phyloP scores from a whole-genome alignment of 2,113 vertebrate genomes.

The Poeciliopsis occidentalis region DNA sequence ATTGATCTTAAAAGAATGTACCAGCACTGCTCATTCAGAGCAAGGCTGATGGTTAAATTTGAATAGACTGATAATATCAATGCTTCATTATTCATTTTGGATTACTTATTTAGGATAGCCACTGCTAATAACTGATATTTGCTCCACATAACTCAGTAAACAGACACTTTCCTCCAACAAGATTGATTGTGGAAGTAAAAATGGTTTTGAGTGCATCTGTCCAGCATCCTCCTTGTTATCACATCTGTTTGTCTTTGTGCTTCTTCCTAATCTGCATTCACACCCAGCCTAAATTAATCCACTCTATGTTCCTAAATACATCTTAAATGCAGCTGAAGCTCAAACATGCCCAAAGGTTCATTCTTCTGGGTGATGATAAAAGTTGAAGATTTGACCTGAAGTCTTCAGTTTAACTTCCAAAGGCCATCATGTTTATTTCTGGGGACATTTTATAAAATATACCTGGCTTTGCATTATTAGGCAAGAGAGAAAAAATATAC shows the following conservation, averaged over 20 bases:
- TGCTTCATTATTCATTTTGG: neutral
- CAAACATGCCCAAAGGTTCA: constrained; percentile 19
- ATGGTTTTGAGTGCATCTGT: constrained; percentile 41
- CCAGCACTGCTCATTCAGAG: too few species aligned
- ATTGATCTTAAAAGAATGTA: neutral
- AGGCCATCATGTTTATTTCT: constrained; percentile 6
- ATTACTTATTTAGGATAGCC: neutral
- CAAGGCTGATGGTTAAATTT: too few species aligned
- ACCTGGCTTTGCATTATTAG: too few species aligned
- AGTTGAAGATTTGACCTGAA: constrained; percentile 14
- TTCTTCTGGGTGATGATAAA: constrained; percentile 17
- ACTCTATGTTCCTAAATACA: constrained; percentile 41
- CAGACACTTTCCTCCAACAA: constrained; percentile 3
- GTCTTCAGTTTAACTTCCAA: constrained; percentile 8
- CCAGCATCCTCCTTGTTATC: constrained; percentile 56
- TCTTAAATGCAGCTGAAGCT: constrained; percentile 37
- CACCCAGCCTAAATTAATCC: constrained; percentile 43
- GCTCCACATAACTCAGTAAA: neutral
- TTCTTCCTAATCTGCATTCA: constrained; percentile 75
- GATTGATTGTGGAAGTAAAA: neutral
- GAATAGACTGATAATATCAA: neutral
- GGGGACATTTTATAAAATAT: too few species aligned
- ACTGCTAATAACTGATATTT: neutral
- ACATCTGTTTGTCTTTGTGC: constrained; percentile 65
- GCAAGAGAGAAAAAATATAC: too few species aligned